phyloP scores from a whole-genome alignment of 2,113 vertebrate species.

The Hippolais icterina region DNA sequence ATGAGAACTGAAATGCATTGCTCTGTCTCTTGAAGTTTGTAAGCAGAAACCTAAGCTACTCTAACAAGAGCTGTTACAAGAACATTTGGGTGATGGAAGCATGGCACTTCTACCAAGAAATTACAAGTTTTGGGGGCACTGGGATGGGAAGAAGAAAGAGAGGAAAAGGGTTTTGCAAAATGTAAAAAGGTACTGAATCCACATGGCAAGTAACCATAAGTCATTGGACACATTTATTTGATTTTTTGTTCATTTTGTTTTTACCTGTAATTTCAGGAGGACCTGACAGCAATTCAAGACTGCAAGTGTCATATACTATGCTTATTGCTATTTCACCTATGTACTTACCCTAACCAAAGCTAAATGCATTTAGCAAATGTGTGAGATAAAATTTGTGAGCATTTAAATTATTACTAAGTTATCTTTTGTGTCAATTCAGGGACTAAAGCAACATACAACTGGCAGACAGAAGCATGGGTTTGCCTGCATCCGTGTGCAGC shows the following conservation, averaged over 20 bases:
- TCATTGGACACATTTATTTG: not conserved
- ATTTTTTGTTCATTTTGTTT: not conserved
- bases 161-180: not conserved
- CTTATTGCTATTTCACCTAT: not conserved
- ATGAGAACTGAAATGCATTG: not conserved
- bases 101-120: not conserved
- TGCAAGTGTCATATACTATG: not conserved
- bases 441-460: not conserved
- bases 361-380: not conserved
- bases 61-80: not conserved
- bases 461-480: not conserved
- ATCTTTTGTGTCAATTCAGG: not conserved
- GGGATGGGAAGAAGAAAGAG: not conserved
- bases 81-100: not conserved
- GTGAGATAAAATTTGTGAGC: not conserved
- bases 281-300: not conserved
- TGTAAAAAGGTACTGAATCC: not conserved
- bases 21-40: not conserved
- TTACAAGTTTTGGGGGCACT: not conserved
- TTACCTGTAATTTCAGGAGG: not conserved
- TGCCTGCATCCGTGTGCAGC: not conserved
- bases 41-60: not conserved
- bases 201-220: not conserved
- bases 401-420: not conserved
- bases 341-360: not conserved